Evolutionary conservation across 2,113 vertebrate species (phyloP).

Genomic region (Maylandia zebra): DNA sequence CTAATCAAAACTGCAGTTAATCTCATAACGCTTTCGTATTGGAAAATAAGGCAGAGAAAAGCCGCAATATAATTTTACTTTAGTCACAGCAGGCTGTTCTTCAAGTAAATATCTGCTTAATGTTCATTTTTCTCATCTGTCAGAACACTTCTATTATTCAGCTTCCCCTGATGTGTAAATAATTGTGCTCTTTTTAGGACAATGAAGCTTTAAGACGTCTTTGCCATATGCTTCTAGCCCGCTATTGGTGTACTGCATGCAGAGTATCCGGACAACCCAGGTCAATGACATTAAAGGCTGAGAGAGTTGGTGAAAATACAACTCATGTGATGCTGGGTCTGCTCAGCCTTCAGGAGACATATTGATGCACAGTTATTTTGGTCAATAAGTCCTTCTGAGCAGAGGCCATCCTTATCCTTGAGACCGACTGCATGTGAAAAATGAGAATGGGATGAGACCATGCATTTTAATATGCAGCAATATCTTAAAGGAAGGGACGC

Average conservation of each 20-base stretch:
- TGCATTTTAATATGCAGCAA: conserved; percentile 63
- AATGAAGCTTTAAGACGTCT: conserved; percentile 5
- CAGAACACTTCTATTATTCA: background rate
- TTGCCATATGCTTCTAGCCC: background rate
- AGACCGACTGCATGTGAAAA: conserved; percentile 68
- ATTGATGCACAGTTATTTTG: conserved; percentile 73
- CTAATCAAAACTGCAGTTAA: conserved; percentile 41
- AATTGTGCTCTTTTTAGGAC: background rate
- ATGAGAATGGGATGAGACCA: conserved; percentile 59
- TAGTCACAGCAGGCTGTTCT: background rate
- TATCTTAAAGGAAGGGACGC: conserved; percentile 35
- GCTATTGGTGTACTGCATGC: conserved; percentile 8
- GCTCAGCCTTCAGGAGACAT: conserved; percentile 67
- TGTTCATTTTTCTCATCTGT: background rate
- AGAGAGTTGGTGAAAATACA: conserved; percentile 57
- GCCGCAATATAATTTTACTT: background rate
- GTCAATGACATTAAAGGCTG: conserved; percentile 62
- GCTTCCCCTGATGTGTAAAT: background rate
- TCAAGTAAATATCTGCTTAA: background rate
- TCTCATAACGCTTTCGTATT: conserved; percentile 19
- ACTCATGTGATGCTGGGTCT: conserved; percentile 49
- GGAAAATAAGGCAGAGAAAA: conserved; percentile 20
- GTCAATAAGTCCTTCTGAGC: conserved; percentile 74
- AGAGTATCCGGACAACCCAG: conserved; percentile 38
- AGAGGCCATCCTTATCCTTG: conserved; percentile 70